Evolutionary conservation across 2,888 invertebrate genomes (phyloP).

Genomic region (Epicampocera succincta): DNA sequence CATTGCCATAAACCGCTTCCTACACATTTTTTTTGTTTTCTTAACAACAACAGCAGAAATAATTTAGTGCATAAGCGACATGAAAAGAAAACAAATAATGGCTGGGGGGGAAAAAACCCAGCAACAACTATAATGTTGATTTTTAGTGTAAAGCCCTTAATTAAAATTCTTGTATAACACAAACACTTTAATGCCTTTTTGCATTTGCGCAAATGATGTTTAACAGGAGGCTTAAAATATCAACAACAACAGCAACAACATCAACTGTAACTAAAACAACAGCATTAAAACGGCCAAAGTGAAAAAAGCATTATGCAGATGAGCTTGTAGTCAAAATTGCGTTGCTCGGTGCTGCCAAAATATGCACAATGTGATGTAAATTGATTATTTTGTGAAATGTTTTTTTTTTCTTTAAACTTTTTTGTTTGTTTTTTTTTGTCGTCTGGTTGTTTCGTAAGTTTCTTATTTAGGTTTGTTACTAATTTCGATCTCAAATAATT

Average conservation of each 20-base stretch:
- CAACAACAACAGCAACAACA: constrained; percentile 32
- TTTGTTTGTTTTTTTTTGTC: neutral
- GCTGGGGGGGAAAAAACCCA: constrained; percentile 11
- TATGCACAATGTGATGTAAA: neutral
- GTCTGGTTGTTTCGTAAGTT: neutral
- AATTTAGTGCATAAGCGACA: constrained; percentile 46
- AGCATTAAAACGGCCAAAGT: constrained; percentile 23
- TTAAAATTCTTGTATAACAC: constrained; percentile 69
- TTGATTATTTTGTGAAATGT: neutral
- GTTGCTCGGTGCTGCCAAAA: neutral
- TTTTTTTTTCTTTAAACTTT: no score
- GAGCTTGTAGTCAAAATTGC: neutral
- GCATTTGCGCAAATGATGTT: constrained; percentile 67
- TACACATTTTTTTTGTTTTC: constrained; percentile 33
- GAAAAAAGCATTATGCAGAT: constrained; percentile 16
- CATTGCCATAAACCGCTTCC: constrained; percentile 12
- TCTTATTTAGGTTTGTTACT: neutral
- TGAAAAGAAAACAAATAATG: constrained; percentile 28
- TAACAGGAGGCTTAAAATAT: constrained; percentile 66
- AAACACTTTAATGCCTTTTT: constrained; percentile 67
- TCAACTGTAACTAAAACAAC: neutral
- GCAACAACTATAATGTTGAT: constrained; percentile 61
- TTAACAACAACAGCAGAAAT: constrained; percentile 31
- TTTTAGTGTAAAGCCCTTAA: constrained; percentile 68
- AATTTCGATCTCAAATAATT: constrained; percentile 15